These are phyloP conservation scores for Campoletis sonorensis DNA, from an alignment of 1,140 invertebrate genomes.

Conservation along the genomic window DNA sequence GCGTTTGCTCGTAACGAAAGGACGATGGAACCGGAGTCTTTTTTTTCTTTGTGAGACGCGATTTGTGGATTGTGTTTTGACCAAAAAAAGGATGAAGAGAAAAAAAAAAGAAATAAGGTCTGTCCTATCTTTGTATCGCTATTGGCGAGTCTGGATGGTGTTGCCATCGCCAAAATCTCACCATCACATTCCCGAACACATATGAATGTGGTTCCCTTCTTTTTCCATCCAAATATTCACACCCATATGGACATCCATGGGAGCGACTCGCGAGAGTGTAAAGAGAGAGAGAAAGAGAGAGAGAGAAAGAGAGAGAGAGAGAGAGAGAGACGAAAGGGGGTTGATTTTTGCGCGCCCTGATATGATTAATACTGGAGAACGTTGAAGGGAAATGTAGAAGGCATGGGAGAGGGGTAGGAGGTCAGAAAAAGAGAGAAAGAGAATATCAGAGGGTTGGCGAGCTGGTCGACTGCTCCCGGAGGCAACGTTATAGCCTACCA, in stretches of 20 bases:
- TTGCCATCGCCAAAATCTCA: constrained; percentile 18
- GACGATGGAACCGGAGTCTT: not conserved
- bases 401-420: constrained; percentile 14
- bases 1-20: too few species aligned
- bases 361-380: constrained; percentile 73
- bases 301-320: constrained; percentile 43
- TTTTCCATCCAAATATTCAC: not conserved
- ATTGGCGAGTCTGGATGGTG: constrained; percentile 51
- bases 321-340: constrained; percentile 55
- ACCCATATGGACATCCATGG: not conserved
- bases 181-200: not conserved
- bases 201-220: too few species aligned
- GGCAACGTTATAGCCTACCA: constrained; percentile 38
- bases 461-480: constrained; percentile 25
- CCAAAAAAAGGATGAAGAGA: not conserved
- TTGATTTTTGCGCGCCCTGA: constrained; percentile 71
- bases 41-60: not conserved
- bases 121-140: constrained; percentile 65
- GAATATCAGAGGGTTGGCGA: constrained; percentile 54
- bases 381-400: constrained; percentile 22
- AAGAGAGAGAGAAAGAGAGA: not conserved
- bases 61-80: not conserved
- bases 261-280: too few species aligned
- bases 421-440: constrained; percentile 37
- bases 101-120: constrained; percentile 41